Conservation (phyloP, 2,113 vertebrate species). For the Delphinus delphis region DNA sequence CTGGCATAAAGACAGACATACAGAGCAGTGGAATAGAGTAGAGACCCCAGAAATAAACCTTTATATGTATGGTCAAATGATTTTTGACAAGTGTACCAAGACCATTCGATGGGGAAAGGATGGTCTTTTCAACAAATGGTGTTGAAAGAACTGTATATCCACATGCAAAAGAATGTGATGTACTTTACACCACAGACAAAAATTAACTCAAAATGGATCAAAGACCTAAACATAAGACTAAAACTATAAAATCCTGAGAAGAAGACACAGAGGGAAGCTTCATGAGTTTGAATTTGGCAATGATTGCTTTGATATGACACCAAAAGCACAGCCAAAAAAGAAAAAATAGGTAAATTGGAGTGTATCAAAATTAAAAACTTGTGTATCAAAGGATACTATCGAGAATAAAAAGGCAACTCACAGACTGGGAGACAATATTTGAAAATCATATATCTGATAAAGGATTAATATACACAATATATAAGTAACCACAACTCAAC, state of each 20-base stretch:
- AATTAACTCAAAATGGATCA: not conserved
- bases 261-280: not conserved
- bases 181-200: not conserved
- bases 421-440: not conserved
- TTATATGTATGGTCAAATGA: too few species aligned
- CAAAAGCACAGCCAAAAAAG: not conserved
- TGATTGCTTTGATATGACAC: not conserved
- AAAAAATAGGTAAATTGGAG: not conserved
- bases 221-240: not conserved
- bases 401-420: not conserved
- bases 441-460: not conserved
- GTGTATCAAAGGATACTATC: not conserved
- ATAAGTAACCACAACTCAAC: not conserved
- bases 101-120: not conserved
- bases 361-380: not conserved
- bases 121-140: not conserved
- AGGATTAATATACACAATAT: not conserved
- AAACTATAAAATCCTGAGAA: not conserved
- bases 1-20: too few species aligned
- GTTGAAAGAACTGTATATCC: not conserved
- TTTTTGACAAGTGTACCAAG: not conserved
- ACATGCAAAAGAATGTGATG: not conserved
- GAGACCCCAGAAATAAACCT: too few species aligned
- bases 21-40: too few species aligned
- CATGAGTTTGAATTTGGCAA: not conserved